These are phyloP conservation scores for Brachyhypopomus gauderio DNA, from an alignment of 2,113 vertebrate genomes.

Conservation along the genomic window DNA sequence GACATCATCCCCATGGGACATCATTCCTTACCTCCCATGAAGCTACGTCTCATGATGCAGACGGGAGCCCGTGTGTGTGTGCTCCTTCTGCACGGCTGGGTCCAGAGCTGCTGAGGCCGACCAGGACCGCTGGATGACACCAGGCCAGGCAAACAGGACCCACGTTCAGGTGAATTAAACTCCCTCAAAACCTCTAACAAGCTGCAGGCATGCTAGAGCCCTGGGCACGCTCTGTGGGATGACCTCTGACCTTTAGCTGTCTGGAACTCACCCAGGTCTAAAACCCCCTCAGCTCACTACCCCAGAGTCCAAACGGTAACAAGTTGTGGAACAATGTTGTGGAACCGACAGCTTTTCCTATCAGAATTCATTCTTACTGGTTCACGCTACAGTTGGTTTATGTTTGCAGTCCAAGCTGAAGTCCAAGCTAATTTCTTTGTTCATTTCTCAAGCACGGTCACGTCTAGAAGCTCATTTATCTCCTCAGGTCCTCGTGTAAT, in stretches of 20 bases:
- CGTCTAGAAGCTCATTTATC: constrained; percentile 8
- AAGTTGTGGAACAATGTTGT: too few species aligned
- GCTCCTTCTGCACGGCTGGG: background rate
- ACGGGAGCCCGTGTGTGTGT: constrained; percentile 6
- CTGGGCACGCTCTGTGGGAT: background rate
- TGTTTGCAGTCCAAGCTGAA: background rate
- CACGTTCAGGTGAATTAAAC: background rate
- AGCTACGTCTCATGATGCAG: too few species aligned
- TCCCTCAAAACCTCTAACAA: background rate
- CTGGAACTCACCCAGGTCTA: background rate
- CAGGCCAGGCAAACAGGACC: background rate
- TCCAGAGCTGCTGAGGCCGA: background rate
- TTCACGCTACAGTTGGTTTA: background rate
- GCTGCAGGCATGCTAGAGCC: background rate
- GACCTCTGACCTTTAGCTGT: constrained; percentile 3
- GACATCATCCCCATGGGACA: too few species aligned
- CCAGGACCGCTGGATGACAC: constrained; percentile 1
- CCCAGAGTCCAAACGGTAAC: background rate
- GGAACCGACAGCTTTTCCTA: too few species aligned
- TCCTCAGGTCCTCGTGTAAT: background rate
- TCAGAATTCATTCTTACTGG: background rate
- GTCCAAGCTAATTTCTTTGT: background rate
- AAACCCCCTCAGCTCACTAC: background rate
- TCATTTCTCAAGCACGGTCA: constrained; percentile 5
- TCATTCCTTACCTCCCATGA: too few species aligned